A percentile compares a stretch with the other conserved stretches of the same genome.
Conservation (phyloP, 1,140 invertebrate genomes). For the Protaetia brevitarsis region DNA sequence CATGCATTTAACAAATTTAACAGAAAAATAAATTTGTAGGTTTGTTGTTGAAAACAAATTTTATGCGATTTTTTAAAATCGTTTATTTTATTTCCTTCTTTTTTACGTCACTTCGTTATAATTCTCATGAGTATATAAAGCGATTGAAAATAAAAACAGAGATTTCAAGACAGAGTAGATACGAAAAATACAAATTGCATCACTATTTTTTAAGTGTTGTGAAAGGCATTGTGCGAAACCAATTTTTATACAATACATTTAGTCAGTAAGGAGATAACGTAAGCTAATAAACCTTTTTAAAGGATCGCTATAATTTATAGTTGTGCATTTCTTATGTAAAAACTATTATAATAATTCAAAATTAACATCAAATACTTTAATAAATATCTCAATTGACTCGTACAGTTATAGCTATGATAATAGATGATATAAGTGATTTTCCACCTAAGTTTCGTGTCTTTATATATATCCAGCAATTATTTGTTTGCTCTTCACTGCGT, state of each 20-base stretch:
- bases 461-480: no score
- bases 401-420: not conserved
- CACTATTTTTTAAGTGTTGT: constrained; percentile 5
- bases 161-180: no score
- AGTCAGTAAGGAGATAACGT: constrained; percentile 10
- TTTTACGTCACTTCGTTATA: not conserved
- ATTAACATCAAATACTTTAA: constrained; percentile 7
- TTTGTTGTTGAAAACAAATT: constrained; percentile 24
- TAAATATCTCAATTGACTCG: no score
- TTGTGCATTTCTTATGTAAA: constrained; percentile 24
- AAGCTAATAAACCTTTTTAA: constrained; percentile 26
- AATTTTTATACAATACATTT: constrained; percentile 15
- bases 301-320: constrained; percentile 24
- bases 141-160: no score
- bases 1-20: constrained; percentile 31
- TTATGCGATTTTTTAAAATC: constrained; percentile 29
- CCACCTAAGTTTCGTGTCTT: not conserved
- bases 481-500: no score
- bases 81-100: constrained; percentile 25
- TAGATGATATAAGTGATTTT: not conserved
- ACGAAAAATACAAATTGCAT: not conserved
- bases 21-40: constrained; percentile 25
- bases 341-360: constrained; percentile 20
- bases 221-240: not conserved
- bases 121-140: not conserved